Base-by-base conservation (phyloP, 2,797 vertebrate species). In the Falco peregrinus region DNA sequence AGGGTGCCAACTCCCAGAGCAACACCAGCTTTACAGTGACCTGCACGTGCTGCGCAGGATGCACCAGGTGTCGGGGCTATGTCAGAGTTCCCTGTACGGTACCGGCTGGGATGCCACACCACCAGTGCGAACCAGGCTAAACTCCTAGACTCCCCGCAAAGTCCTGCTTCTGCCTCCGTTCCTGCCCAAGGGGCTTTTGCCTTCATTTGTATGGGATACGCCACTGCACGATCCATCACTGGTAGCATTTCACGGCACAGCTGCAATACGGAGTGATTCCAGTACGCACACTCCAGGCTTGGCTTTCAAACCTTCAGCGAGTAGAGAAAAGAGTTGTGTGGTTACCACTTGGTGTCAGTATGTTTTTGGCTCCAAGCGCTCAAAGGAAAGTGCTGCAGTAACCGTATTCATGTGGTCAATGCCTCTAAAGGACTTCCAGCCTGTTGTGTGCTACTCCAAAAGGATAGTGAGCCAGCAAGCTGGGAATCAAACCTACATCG, bases 21-120 rank as follows among this genome's bases (percentile, higher is more conserved):
- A 64, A 56, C 41, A 51, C 2, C 1, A 0, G 33, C 29, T 64
- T 59, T 37, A 35, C 1, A 1, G 57, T 4, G 2, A 60, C 22
- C 45, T 53, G 24, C 2, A 3, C 3, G 13, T 48, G 60, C 51
- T n/a, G 37, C 51, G n/a, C 13, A n/a, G 39, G 35, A 45, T 37
- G 39, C 3, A 0, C 26, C 65, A 47, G 21, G 48, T 43, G 37
- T 69, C 3, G 0, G 35, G 16, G 15, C 35, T 37, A 37, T 24
- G 47, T 18, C 3, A 0, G 13, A 11, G 21, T 26, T 79, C 22
- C 33, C 68, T 64, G 20, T 13, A 39, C 6, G 39, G 20, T 53
- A 33, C 31, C 13, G 48, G 17, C 29, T 61, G 41, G 31, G 75
- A 65, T n/a, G 37, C 41, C n/a, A 43, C 61, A 77, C 50, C 0